Conservation (phyloP, 2,797 vertebrate genomes). For the Distichodus sexfasciatus region DNA sequence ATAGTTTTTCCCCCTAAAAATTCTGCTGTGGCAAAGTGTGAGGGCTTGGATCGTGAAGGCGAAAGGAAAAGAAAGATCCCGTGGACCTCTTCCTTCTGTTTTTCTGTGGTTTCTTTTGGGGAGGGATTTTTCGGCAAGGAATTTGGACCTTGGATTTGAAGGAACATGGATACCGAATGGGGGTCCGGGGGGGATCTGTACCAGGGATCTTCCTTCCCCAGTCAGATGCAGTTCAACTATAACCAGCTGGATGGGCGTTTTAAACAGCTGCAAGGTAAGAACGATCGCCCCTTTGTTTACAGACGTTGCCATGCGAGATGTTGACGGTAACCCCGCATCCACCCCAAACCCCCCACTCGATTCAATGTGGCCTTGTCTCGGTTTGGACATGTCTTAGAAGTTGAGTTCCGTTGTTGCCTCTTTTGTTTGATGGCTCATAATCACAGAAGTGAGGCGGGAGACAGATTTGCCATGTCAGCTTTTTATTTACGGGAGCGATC, state of each 20-base stretch:
- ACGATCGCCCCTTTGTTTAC: slow-evolving; percentile 27
- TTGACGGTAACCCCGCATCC: no score
- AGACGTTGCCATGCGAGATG: slow-evolving; percentile 26
- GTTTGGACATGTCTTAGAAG: neutral
- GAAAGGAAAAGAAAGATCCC: slow-evolving; percentile 24
- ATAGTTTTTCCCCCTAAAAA: slow-evolving; percentile 8
- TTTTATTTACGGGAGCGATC: neutral
- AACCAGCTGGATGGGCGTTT: slow-evolving; percentile 91
- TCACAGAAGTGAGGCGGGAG: neutral
- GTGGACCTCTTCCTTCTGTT: slow-evolving; percentile 2
- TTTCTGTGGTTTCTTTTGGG: slow-evolving; percentile 18
- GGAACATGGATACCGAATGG: slow-evolving; percentile 84
- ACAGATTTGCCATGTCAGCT: slow-evolving; percentile 3
- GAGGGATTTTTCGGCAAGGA: slow-evolving; percentile 15
- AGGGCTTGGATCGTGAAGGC: slow-evolving; percentile 11
- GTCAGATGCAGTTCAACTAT: slow-evolving; percentile 80
- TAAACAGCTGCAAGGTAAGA: slow-evolving; percentile 96
- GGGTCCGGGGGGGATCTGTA: slow-evolving; percentile 71
- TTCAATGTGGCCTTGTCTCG: neutral
- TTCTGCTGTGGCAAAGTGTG: neutral
- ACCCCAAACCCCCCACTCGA: no score
- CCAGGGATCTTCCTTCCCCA: slow-evolving; percentile 68
- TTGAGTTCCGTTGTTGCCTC: neutral
- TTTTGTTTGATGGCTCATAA: neutral
- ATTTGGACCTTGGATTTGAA: slow-evolving; percentile 30